Conservation (phyloP, 2,797 vertebrate genomes). For the Chiroxiphia lanceolata region DNA sequence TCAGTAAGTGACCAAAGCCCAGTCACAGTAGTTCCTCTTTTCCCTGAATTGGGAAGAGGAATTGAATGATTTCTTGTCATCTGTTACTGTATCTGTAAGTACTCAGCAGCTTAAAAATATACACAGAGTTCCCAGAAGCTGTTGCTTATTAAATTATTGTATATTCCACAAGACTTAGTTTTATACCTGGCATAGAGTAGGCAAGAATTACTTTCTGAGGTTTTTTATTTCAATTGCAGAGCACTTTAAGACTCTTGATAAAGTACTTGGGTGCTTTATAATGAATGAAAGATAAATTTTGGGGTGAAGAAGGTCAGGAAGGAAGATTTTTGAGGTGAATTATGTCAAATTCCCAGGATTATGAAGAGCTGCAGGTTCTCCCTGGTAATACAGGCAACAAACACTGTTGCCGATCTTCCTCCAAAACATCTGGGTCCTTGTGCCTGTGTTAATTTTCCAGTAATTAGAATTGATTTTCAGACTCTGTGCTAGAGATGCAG, state of each 20-base stretch:
- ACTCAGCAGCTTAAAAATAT: not conserved
- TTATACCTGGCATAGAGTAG: not conserved
- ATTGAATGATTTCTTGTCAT: conserved; percentile 20
- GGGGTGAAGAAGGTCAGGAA: not conserved
- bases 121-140: not conserved
- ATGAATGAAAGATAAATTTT: not conserved
- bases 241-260: not conserved
- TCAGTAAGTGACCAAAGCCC: not conserved
- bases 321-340: not conserved
- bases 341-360: not conserved
- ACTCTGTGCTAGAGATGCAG: not conserved
- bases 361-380: not conserved
- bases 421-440: not conserved
- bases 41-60: not conserved
- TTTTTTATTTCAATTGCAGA: not conserved
- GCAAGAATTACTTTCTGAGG: not conserved
- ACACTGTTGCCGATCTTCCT: not conserved
- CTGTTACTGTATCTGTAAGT: not conserved
- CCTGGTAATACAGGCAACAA: not conserved
- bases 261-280: not conserved
- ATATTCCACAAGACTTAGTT: not conserved
- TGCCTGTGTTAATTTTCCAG: not conserved
- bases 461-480: not conserved
- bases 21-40: not conserved
- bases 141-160: not conserved